Percentiles rank a stretch among this genome's conserved stretches.
These are phyloP conservation scores for Clusia tigrina DNA, from an alignment of 2,888 invertebrate genomes.

Conservation along the genomic window DNA sequence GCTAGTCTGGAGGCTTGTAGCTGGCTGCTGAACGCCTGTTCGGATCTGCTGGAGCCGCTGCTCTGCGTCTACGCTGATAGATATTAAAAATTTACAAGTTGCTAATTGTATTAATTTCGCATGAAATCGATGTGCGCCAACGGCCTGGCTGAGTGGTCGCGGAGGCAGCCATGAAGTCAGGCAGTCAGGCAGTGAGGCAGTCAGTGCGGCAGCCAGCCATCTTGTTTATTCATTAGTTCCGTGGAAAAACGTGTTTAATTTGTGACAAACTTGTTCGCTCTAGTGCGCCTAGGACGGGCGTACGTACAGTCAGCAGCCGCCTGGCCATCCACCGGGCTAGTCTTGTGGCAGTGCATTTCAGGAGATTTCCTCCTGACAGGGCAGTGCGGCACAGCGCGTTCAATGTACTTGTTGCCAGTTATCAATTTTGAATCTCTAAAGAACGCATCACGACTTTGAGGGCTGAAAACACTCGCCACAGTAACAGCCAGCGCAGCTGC, in stretches of 20 bases:
- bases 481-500: no score
- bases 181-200: constrained; percentile 2
- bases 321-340: no score
- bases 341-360: no score
- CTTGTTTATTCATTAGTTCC: constrained; percentile 59
- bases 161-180: background rate
- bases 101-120: constrained; percentile 56
- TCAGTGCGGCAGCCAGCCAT: constrained; percentile 15
- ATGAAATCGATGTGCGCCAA: constrained; percentile 39
- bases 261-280: constrained; percentile 54
- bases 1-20: background rate
- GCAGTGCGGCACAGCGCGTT: constrained; percentile 15
- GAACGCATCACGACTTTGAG: constrained; percentile 51
- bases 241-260: constrained; percentile 62
- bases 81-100: constrained; percentile 56
- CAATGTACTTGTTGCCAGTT: constrained; percentile 35
- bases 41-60: background rate
- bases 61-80: constrained; percentile 35
- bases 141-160: background rate
- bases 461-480: background rate
- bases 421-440: constrained; percentile 50
- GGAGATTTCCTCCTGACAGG: background rate
- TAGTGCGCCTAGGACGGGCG: background rate
- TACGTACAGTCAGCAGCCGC: no score
- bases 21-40: background rate